Evolutionary conservation across 2,888 invertebrate species (phyloP).

Genomic region (Leuctra nigra): DNA sequence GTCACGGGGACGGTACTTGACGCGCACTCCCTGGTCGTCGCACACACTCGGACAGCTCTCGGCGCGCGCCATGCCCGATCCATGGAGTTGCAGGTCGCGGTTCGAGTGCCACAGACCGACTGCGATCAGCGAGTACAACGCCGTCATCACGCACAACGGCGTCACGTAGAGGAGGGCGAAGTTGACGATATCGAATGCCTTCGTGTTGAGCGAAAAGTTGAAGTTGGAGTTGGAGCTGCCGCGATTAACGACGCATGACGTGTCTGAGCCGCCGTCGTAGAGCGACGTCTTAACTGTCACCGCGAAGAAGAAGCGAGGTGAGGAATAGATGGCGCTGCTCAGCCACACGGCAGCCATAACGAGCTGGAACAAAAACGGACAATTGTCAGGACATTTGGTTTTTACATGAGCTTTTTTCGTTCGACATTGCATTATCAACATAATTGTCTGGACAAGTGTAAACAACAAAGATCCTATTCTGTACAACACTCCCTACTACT

Average conservation of each 20-base stretch:
- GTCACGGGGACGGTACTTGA: neutral
- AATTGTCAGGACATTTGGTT: too few relatives aligned
- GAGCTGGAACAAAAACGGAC: too few relatives aligned
- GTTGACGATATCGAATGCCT: slow-evolving; percentile 76
- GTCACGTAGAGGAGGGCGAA: slow-evolving; percentile 75
- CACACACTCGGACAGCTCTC: too few relatives aligned
- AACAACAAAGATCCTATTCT: too few relatives aligned
- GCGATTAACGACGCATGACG: slow-evolving; percentile 67
- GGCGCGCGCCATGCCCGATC: slow-evolving; percentile 8
- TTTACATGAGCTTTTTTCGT: too few relatives aligned
- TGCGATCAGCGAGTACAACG: slow-evolving; percentile 78
- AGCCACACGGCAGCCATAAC: slow-evolving; percentile 77
- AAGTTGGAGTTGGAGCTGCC: slow-evolving; percentile 71
- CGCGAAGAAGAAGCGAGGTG: slow-evolving; percentile 77
- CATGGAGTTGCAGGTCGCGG: slow-evolving; percentile 22
- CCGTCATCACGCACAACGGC: slow-evolving; percentile 68
- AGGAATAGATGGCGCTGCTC: slow-evolving; percentile 72
- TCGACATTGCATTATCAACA: too few relatives aligned
- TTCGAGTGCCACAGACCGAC: slow-evolving; percentile 63
- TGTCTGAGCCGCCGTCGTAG: slow-evolving; percentile 52
- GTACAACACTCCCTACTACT: too few relatives aligned
- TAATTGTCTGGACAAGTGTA: too few relatives aligned
- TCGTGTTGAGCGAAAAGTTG: too few relatives aligned
- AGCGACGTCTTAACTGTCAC: slow-evolving; percentile 62
- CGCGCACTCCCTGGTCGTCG: neutral